Base-by-base conservation (phyloP, 2,888 invertebrate genomes). In the Dione vanillae region DNA sequence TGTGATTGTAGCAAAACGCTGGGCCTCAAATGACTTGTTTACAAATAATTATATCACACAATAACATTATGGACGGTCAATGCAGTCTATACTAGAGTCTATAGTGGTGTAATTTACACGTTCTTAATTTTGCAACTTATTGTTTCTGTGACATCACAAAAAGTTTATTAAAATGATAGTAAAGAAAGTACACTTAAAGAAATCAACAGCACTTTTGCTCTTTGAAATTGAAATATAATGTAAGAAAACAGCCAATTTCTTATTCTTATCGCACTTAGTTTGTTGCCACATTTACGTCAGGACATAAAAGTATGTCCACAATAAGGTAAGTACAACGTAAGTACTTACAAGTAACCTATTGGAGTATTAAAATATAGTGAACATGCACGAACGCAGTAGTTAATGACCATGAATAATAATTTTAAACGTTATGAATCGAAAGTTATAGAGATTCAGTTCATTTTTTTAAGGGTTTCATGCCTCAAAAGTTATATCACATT, bases 1-100 rank as follows among this genome's bases (percentile, higher is more conserved):
- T 12, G n/a, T 45, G 27, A n/a, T 14, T 12, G n/a, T 45, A 59
- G 20, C 14, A 56, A 45, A 10, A n/a, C 12, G 41, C 40, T 40
- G 20, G 27, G 12, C 27, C 19, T 59, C 27, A 64, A 59, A 51
- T 16, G 35, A 51, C 19, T 41, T 71, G 71, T 75, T 75, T 72
- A 51, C 68, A 67, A 72, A 70, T 59, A 73, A 62, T 61, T 43
- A 56, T 54, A 59, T 61, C 70, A 19, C 47, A 65, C 69, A 68
- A 56, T 67, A 67, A 67, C 41, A 45, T 45, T 54, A 20, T 20
- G 47, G 61, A 49, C 19, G 37, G 14, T 20, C 19, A 19, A 49
- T 51, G 49, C 40, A 37, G 10, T 20, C 12, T 9, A 11, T 19
- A 20, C 20, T 5, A 27, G 5, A 27, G 27, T 37, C 19, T 49